Evolutionary conservation across 2,888 invertebrate species (phyloP).

Genomic region (Isoperla grammatica): DNA sequence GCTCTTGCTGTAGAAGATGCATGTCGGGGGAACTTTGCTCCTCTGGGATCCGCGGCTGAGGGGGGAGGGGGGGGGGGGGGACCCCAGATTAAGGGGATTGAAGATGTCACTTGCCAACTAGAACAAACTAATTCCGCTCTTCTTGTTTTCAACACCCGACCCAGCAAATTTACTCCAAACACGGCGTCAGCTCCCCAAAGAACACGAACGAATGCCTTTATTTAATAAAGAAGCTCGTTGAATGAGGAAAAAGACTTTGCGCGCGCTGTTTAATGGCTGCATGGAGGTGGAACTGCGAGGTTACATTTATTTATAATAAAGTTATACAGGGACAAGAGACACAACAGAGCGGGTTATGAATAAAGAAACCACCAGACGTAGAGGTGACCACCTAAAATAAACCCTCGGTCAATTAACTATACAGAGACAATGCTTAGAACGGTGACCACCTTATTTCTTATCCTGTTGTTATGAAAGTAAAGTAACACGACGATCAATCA

Average conservation of each 20-base stretch:
- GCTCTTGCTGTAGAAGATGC: slow-evolving; percentile 23
- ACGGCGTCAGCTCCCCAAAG: not conserved
- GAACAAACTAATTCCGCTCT: slow-evolving; percentile 11
- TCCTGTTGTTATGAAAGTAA: no score
- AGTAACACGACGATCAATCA: no score
- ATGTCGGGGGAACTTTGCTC: slow-evolving; percentile 23
- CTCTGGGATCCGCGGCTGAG: slow-evolving; percentile 20
- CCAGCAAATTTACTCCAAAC: slow-evolving; percentile 16
- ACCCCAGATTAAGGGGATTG: slow-evolving; percentile 14
- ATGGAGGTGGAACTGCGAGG: slow-evolving; percentile 10
- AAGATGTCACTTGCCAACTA: slow-evolving; percentile 22
- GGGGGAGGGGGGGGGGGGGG: slow-evolving; percentile 9
- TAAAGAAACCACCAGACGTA: not conserved
- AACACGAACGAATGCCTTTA: slow-evolving; percentile 21
- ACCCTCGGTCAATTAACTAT: no score
- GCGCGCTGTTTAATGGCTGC: slow-evolving; percentile 17
- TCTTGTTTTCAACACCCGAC: slow-evolving; percentile 11
- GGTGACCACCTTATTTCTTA: no score
- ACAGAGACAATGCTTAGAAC: no score
- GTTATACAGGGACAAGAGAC: slow-evolving; percentile 21
- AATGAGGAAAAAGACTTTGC: slow-evolving; percentile 13
- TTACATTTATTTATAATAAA: slow-evolving; percentile 24
- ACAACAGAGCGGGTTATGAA: slow-evolving; percentile 1
- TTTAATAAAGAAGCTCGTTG: slow-evolving; percentile 24
- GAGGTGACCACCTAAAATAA: no score